Conservation (phyloP, 2,797 vertebrate species). For the Scolopax bukidnonensis region DNA sequence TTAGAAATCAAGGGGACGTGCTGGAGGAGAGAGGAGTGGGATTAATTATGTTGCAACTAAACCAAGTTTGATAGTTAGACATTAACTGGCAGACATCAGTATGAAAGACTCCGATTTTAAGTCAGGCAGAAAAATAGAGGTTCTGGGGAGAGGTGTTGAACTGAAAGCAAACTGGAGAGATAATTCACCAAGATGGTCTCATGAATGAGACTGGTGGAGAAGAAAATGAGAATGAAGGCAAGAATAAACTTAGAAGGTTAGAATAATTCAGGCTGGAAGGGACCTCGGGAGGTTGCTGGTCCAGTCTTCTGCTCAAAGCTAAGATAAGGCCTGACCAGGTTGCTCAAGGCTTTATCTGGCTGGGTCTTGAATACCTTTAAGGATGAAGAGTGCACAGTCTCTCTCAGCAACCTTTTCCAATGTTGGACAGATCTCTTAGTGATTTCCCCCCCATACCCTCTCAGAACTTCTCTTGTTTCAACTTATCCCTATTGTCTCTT, state of each 20-base stretch:
- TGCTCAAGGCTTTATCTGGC: neutral
- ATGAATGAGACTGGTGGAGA: neutral
- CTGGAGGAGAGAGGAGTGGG: neutral
- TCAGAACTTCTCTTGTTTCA: neutral
- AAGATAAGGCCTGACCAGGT: neutral
- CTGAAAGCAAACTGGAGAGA: neutral
- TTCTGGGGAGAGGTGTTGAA: neutral
- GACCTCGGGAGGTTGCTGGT: neutral
- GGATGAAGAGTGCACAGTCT: neutral
- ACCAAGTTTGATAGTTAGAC: neutral
- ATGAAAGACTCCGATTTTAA: neutral
- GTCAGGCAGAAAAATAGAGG: neutral
- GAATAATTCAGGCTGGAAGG: neutral
- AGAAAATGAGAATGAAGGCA: neutral
- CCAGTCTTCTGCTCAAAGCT: neutral
- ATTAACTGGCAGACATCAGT: neutral
- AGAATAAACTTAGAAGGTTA: neutral
- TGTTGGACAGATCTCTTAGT: neutral
- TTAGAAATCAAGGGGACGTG: neutral
- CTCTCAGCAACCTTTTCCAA: neutral
- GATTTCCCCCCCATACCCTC: fast-evolving
- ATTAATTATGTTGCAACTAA: neutral
- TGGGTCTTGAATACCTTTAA: neutral
- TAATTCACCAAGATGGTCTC: neutral
- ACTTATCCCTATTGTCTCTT: neutral